A percentile compares a stretch with the other conserved stretches of the same genome.
These are phyloP conservation scores for Melanophora roralis DNA, from an alignment of 2,888 invertebrate genomes.

Conservation along the genomic window DNA sequence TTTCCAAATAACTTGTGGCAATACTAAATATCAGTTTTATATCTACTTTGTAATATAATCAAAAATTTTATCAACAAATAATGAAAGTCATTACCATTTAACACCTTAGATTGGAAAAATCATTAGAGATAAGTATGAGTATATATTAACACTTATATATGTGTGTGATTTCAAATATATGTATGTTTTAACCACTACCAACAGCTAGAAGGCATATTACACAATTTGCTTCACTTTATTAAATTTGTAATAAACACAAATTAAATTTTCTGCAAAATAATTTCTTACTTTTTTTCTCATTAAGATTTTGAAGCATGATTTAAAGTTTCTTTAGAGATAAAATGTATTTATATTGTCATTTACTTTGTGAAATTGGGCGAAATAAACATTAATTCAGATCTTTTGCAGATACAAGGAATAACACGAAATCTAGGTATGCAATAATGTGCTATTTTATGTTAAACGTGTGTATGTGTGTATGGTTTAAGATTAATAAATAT, in stretches of 20 bases:
- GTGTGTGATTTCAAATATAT: neutral
- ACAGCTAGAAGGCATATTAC: slow-evolving; percentile 16
- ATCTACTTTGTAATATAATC: neutral
- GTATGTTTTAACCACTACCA: neutral
- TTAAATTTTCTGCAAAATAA: slow-evolving; percentile 34
- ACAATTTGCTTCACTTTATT: slow-evolving; percentile 46
- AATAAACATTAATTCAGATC: slow-evolving; percentile 58
- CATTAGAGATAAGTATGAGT: slow-evolving; percentile 16
- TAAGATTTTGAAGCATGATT: slow-evolving; percentile 35
- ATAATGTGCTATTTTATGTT: no score
- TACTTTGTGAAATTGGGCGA: slow-evolving; percentile 71
- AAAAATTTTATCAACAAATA: slow-evolving; percentile 24
- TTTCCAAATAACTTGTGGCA: slow-evolving; percentile 19
- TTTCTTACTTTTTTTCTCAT: slow-evolving; percentile 27
- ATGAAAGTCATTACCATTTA: slow-evolving; percentile 47
- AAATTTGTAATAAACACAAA: slow-evolving; percentile 45
- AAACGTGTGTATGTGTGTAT: neutral
- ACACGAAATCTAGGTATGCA: neutral
- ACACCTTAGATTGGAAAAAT: slow-evolving; percentile 46
- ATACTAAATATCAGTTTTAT: slow-evolving; percentile 5
- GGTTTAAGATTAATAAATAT: neutral
- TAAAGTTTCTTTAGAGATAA: slow-evolving; percentile 62
- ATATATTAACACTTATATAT: neutral
- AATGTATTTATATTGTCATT: slow-evolving; percentile 75
- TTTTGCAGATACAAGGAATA: neutral